A percentile compares a stretch with the other conserved stretches of the same genome.
phyloP scores from a whole-genome alignment of 2,888 invertebrate genomes.

The Apotomis capreana region DNA sequence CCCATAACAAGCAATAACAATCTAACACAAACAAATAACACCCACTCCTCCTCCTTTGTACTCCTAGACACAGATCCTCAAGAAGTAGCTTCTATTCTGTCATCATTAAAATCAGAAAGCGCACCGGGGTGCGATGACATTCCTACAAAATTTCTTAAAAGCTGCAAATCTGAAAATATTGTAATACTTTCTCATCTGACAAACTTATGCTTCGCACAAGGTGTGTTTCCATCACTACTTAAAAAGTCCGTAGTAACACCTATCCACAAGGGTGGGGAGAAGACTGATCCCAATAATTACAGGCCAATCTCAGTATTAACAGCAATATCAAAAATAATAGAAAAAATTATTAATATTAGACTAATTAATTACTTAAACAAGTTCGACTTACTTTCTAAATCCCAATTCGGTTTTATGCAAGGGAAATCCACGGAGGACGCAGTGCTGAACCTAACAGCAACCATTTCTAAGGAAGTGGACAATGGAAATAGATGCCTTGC shows the following conservation, averaged over 20 bases:
- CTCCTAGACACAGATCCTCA: constrained; percentile 30
- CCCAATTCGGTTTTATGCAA: too few species aligned
- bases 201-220: not conserved
- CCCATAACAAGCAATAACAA: not conserved
- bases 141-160: constrained; percentile 31
- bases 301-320: too few species aligned
- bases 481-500: not conserved
- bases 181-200: not conserved
- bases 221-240: not conserved
- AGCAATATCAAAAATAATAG: too few species aligned
- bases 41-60: constrained; percentile 27
- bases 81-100: constrained; percentile 29
- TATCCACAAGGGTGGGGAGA: not conserved
- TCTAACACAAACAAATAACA: too few species aligned
- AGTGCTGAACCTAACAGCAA: not conserved
- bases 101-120: constrained; percentile 34
- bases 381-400: too few species aligned
- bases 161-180: not conserved
- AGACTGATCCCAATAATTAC: not conserved
- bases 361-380: too few species aligned
- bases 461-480: not conserved
- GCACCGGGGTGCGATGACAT: constrained; percentile 39
- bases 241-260: not conserved
- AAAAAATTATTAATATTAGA: too few species aligned
- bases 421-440: not conserved